Base-by-base conservation (phyloP, 2,888 invertebrate genomes). In the Caenorhabditis virilis region DNA sequence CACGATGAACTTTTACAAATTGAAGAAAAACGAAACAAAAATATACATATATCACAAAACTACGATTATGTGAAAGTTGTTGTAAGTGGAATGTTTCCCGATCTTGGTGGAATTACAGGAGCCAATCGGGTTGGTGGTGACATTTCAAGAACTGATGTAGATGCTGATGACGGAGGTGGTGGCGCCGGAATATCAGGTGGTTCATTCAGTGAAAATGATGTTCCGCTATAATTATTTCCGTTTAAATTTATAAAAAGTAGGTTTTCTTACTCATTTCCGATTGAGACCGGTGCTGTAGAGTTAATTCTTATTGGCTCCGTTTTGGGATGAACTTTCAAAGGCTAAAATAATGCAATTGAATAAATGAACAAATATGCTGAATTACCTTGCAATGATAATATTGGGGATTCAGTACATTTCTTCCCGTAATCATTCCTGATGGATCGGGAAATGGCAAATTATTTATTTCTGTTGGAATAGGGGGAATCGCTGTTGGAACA, bases 361-460 rank as follows among this genome's bases (percentile, higher is more conserved):
- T n/a, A n/a, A n/a, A n/a, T n/a, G 39, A 16, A 39, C 6, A 9
- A 7, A 25, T 30, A 2, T 42, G 22, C 9, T 26, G 20, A 38
- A 36, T 23, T 6, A 62, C 62, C 36, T 57, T 57, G 42, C 63
- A 64, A n/a, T 58, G 57, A 36, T 56, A 50, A 35, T 64, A 64
- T 26, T 59, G 64, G 6, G 64, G 59, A 49, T 64, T 64, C 42
- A 46, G 46, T 7, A 59, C 59, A 33, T 58, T 59, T 27, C 59
- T 39, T 15, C 47, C 16, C n/a, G 7, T 49, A 13, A 55, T 36
- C 2, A 33, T 11, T 11, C 9, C 20, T n/a, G 25, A 27, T 16
- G 27, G 35, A 1, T 64, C 64, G 3, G 52, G 47, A 27, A 55
- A 61, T 27, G 60, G 62, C 0, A 57, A 41, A 33, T 63, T 57